Evolutionary conservation across 2,888 invertebrate genomes (phyloP), one percentile per base, ranked within the genome.

Genomic region (Ferdinandea cuprea): DNA sequence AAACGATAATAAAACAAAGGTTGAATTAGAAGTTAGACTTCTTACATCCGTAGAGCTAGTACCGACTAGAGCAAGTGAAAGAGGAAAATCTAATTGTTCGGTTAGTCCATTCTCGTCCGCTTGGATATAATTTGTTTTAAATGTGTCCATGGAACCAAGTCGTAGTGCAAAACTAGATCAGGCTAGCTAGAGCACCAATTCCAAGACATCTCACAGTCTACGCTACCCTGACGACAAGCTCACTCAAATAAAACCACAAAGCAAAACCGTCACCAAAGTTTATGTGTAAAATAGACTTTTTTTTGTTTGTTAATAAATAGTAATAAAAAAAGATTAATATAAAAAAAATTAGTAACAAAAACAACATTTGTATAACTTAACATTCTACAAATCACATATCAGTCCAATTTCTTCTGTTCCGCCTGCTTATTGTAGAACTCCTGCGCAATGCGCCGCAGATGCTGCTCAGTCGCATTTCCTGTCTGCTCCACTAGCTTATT

Each of bases 401-500:
- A 73, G 11, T 65, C 50, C 1, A 56, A 3, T 58, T 66, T 66
- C 40, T 71, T 78, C 3, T 46, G 52, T 6, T n/a, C 35, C 30
- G 11, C n/a, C 13, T 50, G 7, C 21, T 30, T 58, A n/a, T 81
- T 46, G 25, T 68, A 85, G 40, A 35, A 65, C 56, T 92, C 91
- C 87, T 92, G 91, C 0, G 94, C 94, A 86, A 93, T 92, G 21
- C 90, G 87, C 52, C 90, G 89, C 3, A 94, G 87, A 63, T 91
- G 87, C 0, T 92, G 91, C 0, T 93, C 92, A 5, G 93, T 93
- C 5, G 92, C 91, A 0, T 89, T 88, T 0, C 95, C 95, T 0
- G 94, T 94, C 88, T 95, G 93, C 48, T 94, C 92, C 0, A 95
- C 94, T 86, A 95, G 90, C 9, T 92, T 89, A 86, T 92, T 93